phyloP scores from a whole-genome alignment of 2,797 vertebrate genomes.

The Distichodus sexfasciatus region DNA sequence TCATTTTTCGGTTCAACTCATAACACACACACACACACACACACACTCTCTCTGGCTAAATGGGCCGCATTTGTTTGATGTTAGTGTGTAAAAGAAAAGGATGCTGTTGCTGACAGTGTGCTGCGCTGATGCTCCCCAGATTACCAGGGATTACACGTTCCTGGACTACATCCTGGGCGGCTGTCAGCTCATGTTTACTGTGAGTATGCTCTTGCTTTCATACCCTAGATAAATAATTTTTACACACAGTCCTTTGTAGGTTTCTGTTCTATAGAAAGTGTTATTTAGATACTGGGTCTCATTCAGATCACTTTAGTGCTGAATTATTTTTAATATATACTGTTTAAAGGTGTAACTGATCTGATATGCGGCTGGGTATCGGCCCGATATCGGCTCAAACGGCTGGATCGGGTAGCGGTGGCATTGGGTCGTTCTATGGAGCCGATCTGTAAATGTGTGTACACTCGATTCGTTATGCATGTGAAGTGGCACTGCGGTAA shows the following conservation, averaged over 20 bases:
- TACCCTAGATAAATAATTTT: not conserved
- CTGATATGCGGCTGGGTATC: too few species aligned
- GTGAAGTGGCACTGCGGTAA: too few species aligned
- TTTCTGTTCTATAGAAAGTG: not conserved
- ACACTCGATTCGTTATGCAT: too few species aligned
- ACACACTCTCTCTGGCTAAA: not conserved
- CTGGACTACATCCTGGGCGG: conserved; percentile 98
- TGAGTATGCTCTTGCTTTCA: conserved; percentile 70
- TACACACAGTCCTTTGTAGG: not conserved
- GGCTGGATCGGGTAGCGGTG: too few species aligned
- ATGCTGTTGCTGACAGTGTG: not conserved
- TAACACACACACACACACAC: not conserved
- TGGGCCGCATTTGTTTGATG: not conserved
- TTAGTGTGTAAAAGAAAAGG: conserved; percentile 1
- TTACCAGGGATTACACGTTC: conserved; percentile 92
- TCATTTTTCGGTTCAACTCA: conserved; percentile 12
- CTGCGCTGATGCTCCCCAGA: conserved; percentile 67
- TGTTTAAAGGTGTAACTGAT: too few species aligned
- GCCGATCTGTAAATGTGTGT: too few species aligned
- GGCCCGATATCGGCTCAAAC: too few species aligned
- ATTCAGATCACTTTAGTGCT: too few species aligned
- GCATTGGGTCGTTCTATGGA: too few species aligned
- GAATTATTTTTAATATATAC: too few species aligned
- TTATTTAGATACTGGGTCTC: too few species aligned
- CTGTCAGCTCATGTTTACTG: conserved; percentile 97